Evolutionary conservation across 1,140 invertebrate genomes (phyloP), one percentile per base, ranked within the genome.

Genomic region (Stenopsyche tienmushanensis): DNA sequence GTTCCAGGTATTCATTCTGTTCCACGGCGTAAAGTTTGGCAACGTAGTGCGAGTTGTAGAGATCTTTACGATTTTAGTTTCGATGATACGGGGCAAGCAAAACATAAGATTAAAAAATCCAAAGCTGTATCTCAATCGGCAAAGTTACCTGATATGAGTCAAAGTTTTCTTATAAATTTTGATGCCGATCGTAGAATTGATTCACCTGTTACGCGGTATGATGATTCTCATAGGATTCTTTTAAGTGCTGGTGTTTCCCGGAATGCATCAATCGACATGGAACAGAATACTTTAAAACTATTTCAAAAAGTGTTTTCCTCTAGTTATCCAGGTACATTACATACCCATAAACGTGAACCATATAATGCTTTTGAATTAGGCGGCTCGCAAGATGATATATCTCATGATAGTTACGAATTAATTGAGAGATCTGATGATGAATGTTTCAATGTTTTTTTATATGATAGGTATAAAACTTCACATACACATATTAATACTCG

Each of bases 341-440:
- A 84, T 65, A 84, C 76, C 83, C 75, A 84, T 80, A 77, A 88
- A 76, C 69, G 85, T 79, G 71, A 85, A 85, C 78, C 88, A 76
- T 76, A 82, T 49, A 70, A 80, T 73, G 73, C 81, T 70, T 71
- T 82, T 64, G 82, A 84, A 55, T 78, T 83, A 47, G 84, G 85
- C 52, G 88, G 88, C 25, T 91, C 90, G 1, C 90, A 92, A 74
- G 92, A 94, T 73, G 91, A 94, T 78, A 78, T 93, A 2, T 92
- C 90, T 9, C 92, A 93, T 75, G 92, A 93, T 76, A 93, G 91
- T 68, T 94, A 93, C 75, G 92, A 94, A 73, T 75, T 93, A 13
- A 80, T 93, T 42, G 91, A 94, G 75, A 86, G 88, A 68, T 86
- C 85, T 65, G 85, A 88, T 70, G 85, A 86, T 73, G 85, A 87